Evolutionary conservation across 2,113 vertebrate genomes (phyloP), one percentile per base, ranked within the genome.

Genomic region (Monarcha castaneiventris): DNA sequence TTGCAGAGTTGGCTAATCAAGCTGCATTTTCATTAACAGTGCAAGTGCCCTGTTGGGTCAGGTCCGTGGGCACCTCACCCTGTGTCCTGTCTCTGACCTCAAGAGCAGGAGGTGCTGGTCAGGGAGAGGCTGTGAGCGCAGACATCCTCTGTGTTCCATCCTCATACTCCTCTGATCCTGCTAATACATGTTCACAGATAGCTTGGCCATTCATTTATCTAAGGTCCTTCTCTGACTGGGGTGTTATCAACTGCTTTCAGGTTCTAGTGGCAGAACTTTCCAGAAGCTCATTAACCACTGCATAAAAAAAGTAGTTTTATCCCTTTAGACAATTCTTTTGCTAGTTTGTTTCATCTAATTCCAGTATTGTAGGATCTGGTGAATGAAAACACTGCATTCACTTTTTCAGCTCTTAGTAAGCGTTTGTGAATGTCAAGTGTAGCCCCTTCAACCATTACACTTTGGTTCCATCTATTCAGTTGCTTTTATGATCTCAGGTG

Each of bases 41-140:
- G 0, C n/a, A 43, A 87, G 71, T 33, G 32, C 39, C 26, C 49
- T 48, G 14, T 64, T 56, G 37, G 63, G 30, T 37, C 20, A 67
- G 74, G 46, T 35, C 43, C 84, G 37, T 0, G 0, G 37, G 39
- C 44, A 39, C 16, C 39, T 85, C 0, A 0, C 35, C 7, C 6
- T 30, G 26, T 67, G 85, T 85, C 62, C 41, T 27, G 16, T 56
- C 33, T 80, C 17, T 87, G 58, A 79, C 33, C 37, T 26, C 0
- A 2, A 20, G 43, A 61, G 30, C 46, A 37, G 68, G 41, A 67
- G 62, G 5, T 55, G 27, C n/a, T 58, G n/a, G 3, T 35, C 32
- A 37, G 16, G 39, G 30, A 49, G 23, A 75, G 58, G 19, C 35
- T 52, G 8, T 18, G 39, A 51, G 37, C 2, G 0, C 3, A 7